Evolutionary conservation across 2,888 invertebrate species (phyloP), one percentile per base, ranked within the genome.

Genomic region (Megaustenia siamemsis): DNA sequence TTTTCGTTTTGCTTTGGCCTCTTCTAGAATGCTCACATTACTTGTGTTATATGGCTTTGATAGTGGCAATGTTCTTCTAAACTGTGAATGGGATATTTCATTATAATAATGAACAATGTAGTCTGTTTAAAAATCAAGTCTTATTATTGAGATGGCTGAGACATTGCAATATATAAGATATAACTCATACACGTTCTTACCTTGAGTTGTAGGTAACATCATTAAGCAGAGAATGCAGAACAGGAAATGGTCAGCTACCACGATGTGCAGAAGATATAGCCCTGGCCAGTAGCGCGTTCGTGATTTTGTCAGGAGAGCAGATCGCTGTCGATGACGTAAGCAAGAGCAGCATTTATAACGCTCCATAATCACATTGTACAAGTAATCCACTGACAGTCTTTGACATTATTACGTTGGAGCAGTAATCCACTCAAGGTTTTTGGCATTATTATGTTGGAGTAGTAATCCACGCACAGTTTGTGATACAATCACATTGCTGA

Each of bases 291-390:
- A 53, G 21, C 68, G 38, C 2, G 38, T 24, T 24, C 69, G 53
- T 6, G 63, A 45, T 38, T 63, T 63, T n/a, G 63, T 66, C 28
- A 75, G 2, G 21, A 28, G 8, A 40, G 18, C 4, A 1, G 35
- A 32, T 45, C 82, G 63, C 66, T 63, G 75, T 24, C 66, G 76
- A 63, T 75, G 76, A 63, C 43, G 66, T 45, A 60, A 32, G 49
- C 43, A 71, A 40, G 35, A 76, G 49, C 49, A n/a, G 28, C 76
- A 82, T 49, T 75, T 75, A 45, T 28, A 63, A 24, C 38, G 75
- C 53, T 60, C 82, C 82, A 82, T 82, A 32, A 24, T 82, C 66
- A 82, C 82, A 82, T 73, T 40, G 10, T 60, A 18, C 35, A 21
- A 28, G 28, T 32, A 8, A 63, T 38, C 12, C 10, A 35, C 32